Evolutionary conservation across 2,888 invertebrate species (phyloP), one percentile per base, ranked within the genome.

Genomic region (Cosmorhoe ocellata): DNA sequence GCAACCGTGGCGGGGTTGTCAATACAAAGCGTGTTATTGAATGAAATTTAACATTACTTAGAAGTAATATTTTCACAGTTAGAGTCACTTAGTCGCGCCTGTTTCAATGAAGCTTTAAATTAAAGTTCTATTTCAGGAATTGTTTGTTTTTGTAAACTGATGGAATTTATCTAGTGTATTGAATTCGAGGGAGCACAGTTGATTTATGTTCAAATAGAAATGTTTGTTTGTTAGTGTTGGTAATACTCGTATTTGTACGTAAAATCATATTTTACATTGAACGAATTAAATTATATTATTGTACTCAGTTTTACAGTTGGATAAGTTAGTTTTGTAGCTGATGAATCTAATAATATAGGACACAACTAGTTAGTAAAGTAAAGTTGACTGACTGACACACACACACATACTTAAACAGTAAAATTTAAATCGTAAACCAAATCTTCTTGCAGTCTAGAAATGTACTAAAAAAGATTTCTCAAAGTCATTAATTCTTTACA

Each of bases 81-180:
- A n/a, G n/a, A n/a, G n/a, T n/a, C n/a, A n/a, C n/a, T n/a, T n/a
- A n/a, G n/a, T n/a, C n/a, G n/a, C n/a, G n/a, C 8, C 33, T 0
- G 33, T 33, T 33, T 33, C 0, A 7, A 31, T 34, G 52, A 51
- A 45, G 50, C 67, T 61, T 59, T 64, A 63, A 63, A 52, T 58
- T 52, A 60, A 59, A 49, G 52, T 58, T 43, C 48, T 31, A 61
- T 49, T 59, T 53, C 48, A 58, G 49, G 58, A 60, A 60, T 62
- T 61, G 14, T 26, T 32, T 51, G 51, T 54, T 56, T 48, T 50
- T 53, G 34, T 46, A 38, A 32, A 33, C 32, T 46, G 30, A 31
- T 43, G 27, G 27, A 38, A 48, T 41, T 32, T 44, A 46, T 55
- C 42, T 42, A 48, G 38, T 53, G 39, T 63, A 40, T 55, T 48